Conservation (phyloP, 2,113 vertebrate genomes). For the Dendrocopos noguchii region DNA sequence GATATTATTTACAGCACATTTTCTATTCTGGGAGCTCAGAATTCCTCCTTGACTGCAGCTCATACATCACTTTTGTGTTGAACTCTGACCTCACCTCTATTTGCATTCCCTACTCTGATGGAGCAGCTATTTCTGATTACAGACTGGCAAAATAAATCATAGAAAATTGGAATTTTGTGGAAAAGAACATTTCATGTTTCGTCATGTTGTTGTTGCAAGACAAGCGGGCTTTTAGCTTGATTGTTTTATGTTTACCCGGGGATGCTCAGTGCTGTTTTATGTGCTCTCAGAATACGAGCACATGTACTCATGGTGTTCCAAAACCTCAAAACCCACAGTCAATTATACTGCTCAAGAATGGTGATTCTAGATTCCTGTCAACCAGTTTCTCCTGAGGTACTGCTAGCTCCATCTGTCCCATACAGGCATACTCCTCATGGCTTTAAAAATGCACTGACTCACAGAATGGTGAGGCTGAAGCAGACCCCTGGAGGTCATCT, state of each 20-base stretch:
- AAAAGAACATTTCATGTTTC: constrained; percentile 28
- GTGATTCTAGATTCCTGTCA: constrained; percentile 41
- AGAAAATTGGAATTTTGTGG: constrained; percentile 44
- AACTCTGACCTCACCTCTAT: constrained; percentile 17
- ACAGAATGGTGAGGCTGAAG: background rate
- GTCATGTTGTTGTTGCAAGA: constrained; percentile 4
- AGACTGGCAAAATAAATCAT: constrained; percentile 25
- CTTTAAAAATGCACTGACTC: background rate
- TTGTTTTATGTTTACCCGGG: constrained; percentile 45
- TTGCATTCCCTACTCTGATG: constrained; percentile 12
- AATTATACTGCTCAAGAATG: constrained; percentile 19
- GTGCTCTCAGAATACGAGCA: background rate
- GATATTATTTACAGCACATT: constrained; percentile 15
- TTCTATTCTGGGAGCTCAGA: constrained; percentile 29
- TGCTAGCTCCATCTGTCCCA: background rate
- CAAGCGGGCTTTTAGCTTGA: background rate
- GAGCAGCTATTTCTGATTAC: constrained; percentile 40
- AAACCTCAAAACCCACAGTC: constrained; percentile 35
- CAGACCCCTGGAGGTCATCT: background rate
- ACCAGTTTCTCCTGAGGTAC: constrained; percentile 39
- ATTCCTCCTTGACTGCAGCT: constrained; percentile 16
- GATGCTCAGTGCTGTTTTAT: background rate
- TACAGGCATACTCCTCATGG: background rate
- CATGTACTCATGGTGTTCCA: background rate
- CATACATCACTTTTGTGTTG: background rate